Evolutionary conservation across 2,888 invertebrate genomes (phyloP), one percentile per base, ranked within the genome.

Genomic region (Lasioglossum leucozonium): DNA sequence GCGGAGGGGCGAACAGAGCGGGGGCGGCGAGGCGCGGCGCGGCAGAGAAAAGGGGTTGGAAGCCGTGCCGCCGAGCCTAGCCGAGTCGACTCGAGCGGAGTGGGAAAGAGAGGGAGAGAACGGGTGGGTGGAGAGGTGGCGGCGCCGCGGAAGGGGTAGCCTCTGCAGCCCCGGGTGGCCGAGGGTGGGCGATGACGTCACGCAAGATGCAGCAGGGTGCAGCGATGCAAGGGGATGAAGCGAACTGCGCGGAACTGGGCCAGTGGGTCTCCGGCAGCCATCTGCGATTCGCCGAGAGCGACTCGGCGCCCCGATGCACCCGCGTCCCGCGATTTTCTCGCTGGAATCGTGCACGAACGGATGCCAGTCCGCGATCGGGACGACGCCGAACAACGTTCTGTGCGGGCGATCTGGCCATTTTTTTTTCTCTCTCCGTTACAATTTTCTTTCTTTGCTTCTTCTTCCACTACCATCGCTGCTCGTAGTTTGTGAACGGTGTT

Each of bases 251-350:
- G 91, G 93, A 94, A 94, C 92, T 94, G 94, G 94, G 94, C 94
- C 94, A 94, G 94, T 94, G 93, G 94, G 94, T 93, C 94, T 94
- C 84, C 92, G 91, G 92, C 93, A 93, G 92, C 92, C 94, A 94
- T 94, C 93, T 93, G 93, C 91, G 93, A 93, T 90, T 92, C 91
- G 89, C 86, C 84, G 78, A 77, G 81, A 77, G 81, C 83, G 51
- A 81, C 76, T 78, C 84, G 86, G 65, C 72, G 77, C 40, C 40
- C 78, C 81, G 72, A 42, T 72, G 69, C 62, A 37, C 42, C 40
- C 30, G 69, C 84, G 75, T 51, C 73, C 51, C 79, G 47, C 79
- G 78, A 69, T 86, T 71, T 76, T 83, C 73, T 10, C 76, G 47
- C 30, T 13, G 58, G 77, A 75, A 65, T 44, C 8, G 30, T 44